Evolutionary conservation across 2,797 vertebrate species (phyloP), one percentile per base, ranked within the genome.

Genomic region (Galaxias olidus): DNA sequence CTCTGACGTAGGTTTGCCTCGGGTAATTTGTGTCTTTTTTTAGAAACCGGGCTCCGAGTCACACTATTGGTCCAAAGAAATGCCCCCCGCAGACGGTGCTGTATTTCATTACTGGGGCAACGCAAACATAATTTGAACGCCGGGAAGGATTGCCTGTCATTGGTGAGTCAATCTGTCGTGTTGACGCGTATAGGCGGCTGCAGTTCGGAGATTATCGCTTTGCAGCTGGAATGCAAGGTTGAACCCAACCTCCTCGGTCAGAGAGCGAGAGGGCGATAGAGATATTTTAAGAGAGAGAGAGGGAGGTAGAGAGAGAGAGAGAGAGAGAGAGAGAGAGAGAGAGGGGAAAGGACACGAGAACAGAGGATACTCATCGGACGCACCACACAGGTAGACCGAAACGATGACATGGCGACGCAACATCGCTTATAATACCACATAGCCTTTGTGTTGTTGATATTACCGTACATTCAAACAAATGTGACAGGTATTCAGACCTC

Each of bases 141-240:
- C 71, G 69, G 44, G 63, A 64, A 30, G 30, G 30, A 30, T 30
- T 30, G 62, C 51, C 64, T 65, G 71, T 72, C 71, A 79, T 72
- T 78, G 76, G 79, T 74, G 79, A 81, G 58, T 66, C 71, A 50
- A 68, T 61, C 71, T 72, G 76, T 74, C 74, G 67, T 68, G 68
- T 66, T 63, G 69, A 59, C 74, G 14, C 76, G 81, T 81, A n/a
- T 74, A 78, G 51, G 30, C 30, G 30, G 30, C 30, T 3, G 30
- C 30, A 30, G 30, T 30, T 30, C 30, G 30, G 61, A 72, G 74
- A 79, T 72, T 67, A 73, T 74, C 55, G 70, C 72, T 53, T 68
- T 66, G 69, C 79, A 76, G 71, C 79, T 75, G 76, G 78, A 81
- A 75, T 75, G 70, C 68, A 67, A 73, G 78, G 61, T 72, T 78